Conservation (phyloP, 2,113 vertebrate genomes). For the Archocentrus centrarchus region DNA sequence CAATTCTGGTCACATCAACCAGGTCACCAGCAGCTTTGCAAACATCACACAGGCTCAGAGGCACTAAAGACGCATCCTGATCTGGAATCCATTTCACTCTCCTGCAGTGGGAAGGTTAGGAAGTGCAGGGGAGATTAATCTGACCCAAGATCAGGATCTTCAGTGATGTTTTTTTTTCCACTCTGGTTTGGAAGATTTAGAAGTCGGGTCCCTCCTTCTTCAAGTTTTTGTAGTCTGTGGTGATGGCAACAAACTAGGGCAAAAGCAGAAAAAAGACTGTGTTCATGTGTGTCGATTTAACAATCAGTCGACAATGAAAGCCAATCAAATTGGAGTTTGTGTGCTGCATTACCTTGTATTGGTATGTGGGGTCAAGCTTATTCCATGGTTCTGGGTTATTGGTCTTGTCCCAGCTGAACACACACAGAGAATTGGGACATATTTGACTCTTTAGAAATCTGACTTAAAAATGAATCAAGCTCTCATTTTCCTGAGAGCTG, state of each 20-base stretch:
- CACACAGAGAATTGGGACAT: constrained; percentile 4
- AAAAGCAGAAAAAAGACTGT: not conserved
- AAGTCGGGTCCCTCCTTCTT: constrained; percentile 93
- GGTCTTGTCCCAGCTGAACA: constrained; percentile 89
- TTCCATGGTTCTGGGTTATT: constrained; percentile 94
- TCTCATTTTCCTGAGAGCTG: not conserved
- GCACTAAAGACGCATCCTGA: not conserved
- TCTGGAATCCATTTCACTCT: constrained; percentile 4
- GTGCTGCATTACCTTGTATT: constrained; percentile 87
- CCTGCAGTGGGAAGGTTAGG: not conserved
- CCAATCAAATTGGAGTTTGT: not conserved
- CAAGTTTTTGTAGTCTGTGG: constrained; percentile 89
- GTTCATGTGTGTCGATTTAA: not conserved
- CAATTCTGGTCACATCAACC: not conserved
- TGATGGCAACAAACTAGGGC: constrained; percentile 86
- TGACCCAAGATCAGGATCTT: constrained; percentile 22
- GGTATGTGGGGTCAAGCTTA: constrained; percentile 87
- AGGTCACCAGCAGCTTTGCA: constrained; percentile 2
- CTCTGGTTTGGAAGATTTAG: constrained; percentile 70
- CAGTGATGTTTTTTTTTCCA: not conserved
- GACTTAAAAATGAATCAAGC: not conserved
- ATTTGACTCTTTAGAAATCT: not conserved
- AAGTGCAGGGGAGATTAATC: not conserved
- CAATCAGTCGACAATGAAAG: not conserved
- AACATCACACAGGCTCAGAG: constrained; percentile 15